Conservation (phyloP, 2,888 invertebrate species). For the Hanleya hanleyi region DNA sequence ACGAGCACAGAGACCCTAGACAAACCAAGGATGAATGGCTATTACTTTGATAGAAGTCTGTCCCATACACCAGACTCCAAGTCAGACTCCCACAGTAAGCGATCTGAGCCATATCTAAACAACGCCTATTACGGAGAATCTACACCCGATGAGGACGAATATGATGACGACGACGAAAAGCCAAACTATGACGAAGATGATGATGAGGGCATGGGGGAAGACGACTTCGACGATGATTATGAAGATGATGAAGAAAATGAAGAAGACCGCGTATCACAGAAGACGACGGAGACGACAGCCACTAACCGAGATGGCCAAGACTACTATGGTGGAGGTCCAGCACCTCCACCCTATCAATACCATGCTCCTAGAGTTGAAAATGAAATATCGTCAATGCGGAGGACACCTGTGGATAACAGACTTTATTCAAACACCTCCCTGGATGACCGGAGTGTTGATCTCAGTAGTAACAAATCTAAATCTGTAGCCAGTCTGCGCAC, state of each 20-base stretch:
- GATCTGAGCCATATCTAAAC: neutral
- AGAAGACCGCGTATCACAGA: constrained; percentile 18
- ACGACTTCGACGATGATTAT: constrained; percentile 46
- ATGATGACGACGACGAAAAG: constrained; percentile 31
- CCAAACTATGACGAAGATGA: constrained; percentile 27
- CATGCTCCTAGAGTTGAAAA: constrained; percentile 52
- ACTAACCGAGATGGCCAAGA: constrained; percentile 12
- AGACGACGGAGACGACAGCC: constrained; percentile 18
- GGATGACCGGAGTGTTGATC: constrained; percentile 1
- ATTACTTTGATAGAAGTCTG: neutral
- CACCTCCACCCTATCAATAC: constrained; percentile 9
- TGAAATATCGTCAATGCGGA: constrained; percentile 48
- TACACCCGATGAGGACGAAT: neutral
- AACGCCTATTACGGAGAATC: neutral
- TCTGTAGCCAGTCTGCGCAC: neutral
- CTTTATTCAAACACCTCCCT: neutral
- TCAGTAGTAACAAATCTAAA: constrained; percentile 2
- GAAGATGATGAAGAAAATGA: constrained; percentile 44
- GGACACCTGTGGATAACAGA: constrained; percentile 4
- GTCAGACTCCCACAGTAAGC: neutral
- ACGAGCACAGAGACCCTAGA: neutral
- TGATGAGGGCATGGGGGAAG: constrained; percentile 33
- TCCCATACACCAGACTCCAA: neutral
- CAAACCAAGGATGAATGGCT: neutral
- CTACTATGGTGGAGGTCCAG: neutral